Evolutionary conservation across 2,113 vertebrate species (phyloP).

Genomic region (Mobula birostris): DNA sequence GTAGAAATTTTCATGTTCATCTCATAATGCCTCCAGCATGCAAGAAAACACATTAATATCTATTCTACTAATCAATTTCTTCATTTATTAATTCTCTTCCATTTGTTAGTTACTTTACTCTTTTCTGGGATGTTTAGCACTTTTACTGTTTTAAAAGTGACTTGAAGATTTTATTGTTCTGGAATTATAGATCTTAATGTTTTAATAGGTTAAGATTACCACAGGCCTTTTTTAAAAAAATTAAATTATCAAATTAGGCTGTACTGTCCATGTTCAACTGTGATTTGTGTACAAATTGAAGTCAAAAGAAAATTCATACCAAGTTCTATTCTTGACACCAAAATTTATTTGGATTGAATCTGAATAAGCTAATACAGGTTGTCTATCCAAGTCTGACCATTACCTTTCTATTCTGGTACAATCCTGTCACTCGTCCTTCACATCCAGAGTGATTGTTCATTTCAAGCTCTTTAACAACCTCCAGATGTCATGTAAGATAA

Average conservation of each 20-base stretch:
- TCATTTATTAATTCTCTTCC: not conserved
- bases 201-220: not conserved
- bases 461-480: slow-evolving; percentile 17
- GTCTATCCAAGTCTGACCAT: not conserved
- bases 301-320: not conserved
- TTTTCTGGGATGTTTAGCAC: not conserved
- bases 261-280: slow-evolving; percentile 11
- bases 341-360: not conserved
- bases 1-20: too few species aligned
- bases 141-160: not conserved
- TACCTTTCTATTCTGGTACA: not conserved
- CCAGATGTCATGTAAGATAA: not conserved
- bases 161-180: slow-evolving; percentile 23
- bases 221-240: not conserved
- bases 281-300: not conserved
- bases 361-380: not conserved
- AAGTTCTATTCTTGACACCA: not conserved
- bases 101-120: not conserved
- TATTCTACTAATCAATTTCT: slow-evolving; percentile 15
- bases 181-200: not conserved
- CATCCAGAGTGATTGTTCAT: slow-evolving; percentile 7
- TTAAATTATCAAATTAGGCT: not conserved
- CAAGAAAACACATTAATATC: slow-evolving; percentile 5
- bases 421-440: too few species aligned
- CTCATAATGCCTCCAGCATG: not conserved